These are phyloP conservation scores for Adoxophyes honmai DNA, from an alignment of 1,140 invertebrate genomes.

Conservation along the genomic window DNA sequence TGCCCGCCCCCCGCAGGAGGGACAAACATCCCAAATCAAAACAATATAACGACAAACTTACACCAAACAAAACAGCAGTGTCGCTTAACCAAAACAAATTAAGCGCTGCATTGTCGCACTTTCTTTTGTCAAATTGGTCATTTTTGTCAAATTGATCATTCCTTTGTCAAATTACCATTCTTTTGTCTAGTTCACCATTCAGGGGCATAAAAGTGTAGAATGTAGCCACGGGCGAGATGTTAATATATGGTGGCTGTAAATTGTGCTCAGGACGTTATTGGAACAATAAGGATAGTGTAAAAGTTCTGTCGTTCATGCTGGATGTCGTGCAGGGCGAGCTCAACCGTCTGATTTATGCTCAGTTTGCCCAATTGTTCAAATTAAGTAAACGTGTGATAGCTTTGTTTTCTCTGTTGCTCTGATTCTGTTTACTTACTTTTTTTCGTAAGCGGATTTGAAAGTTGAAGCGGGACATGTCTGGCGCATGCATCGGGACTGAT, in stretches of 20 bases:
- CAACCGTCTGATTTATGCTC: not conserved
- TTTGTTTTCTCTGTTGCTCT: too few species aligned
- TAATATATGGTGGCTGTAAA: conserved; percentile 59
- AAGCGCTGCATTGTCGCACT: conserved; percentile 41
- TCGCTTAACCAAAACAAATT: conserved; percentile 70
- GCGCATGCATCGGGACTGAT: too few species aligned
- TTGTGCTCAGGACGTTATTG: conserved; percentile 20
- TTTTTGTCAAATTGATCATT: conserved; percentile 11
- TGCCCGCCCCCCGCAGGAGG: conserved; percentile 34
- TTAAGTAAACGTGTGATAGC: too few species aligned
- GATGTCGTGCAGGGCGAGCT: not conserved
- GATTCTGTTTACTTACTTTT: too few species aligned
- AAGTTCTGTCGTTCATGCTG: not conserved
- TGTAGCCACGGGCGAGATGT: conserved; percentile 25
- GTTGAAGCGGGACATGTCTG: too few species aligned
- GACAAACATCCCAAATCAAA: conserved; percentile 35
- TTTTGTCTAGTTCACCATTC: conserved; percentile 40
- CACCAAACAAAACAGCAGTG: conserved; percentile 48
- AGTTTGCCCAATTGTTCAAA: not conserved
- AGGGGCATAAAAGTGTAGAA: conserved; percentile 51
- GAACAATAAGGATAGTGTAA: not conserved
- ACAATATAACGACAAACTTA: conserved; percentile 37
- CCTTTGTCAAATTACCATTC: conserved; percentile 14
- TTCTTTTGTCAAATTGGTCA: conserved; percentile 34
- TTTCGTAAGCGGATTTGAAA: too few species aligned